Conservation (phyloP, 2,888 invertebrate species). For the Eilema caniola region DNA sequence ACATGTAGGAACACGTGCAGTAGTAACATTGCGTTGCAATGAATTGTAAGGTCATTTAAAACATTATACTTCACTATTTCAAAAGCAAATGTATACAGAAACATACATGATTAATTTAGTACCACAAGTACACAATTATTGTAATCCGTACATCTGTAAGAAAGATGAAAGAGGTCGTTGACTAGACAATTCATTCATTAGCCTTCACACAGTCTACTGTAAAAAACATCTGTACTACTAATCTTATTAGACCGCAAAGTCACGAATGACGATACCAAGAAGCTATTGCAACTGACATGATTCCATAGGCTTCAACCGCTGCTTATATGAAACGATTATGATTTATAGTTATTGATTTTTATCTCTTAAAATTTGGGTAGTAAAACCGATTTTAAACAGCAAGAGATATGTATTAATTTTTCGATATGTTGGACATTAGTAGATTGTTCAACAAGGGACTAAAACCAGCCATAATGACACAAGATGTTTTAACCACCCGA, state of each 20-base stretch:
- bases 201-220: constrained; percentile 31
- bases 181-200: constrained; percentile 33
- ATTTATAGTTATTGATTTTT: background rate
- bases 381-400: background rate
- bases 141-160: constrained; percentile 21
- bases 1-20: constrained; percentile 40
- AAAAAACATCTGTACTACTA: constrained; percentile 39
- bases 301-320: background rate
- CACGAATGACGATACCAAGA: constrained; percentile 74
- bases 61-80: constrained; percentile 18
- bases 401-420: background rate
- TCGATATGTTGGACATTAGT: no score
- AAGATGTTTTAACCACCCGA: no score
- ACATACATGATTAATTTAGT: background rate
- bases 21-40: constrained; percentile 42
- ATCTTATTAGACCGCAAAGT: constrained; percentile 79
- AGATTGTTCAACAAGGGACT: no score
- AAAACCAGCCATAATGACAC: no score
- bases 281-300: constrained; percentile 26
- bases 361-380: background rate
- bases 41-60: constrained; percentile 39
- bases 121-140: constrained; percentile 8
- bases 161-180: constrained; percentile 39
- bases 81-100: constrained; percentile 3
- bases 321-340: background rate